phyloP scores from a whole-genome alignment of 2,888 invertebrate species.

The Agrotis puta region DNA sequence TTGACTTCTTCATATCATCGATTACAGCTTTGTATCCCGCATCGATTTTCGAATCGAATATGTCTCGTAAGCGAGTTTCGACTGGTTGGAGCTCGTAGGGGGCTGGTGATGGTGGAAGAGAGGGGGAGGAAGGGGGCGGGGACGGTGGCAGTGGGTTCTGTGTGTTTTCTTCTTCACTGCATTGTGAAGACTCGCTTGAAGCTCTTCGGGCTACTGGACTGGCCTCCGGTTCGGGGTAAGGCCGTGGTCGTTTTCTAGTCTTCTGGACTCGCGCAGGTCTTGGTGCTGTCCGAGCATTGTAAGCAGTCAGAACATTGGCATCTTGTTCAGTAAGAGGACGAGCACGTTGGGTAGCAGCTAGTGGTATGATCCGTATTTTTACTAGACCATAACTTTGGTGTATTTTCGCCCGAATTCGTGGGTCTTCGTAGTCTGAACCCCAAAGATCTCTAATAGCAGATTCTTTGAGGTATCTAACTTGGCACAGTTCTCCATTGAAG shows the following conservation, averaged over 20 bases:
- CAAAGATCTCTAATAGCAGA: conserved; percentile 89
- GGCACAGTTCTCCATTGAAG: conserved; percentile 90
- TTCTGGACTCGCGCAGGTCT: conserved; percentile 84
- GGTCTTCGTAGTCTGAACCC: conserved; percentile 89
- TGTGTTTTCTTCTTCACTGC: conserved; percentile 87
- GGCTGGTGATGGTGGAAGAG: conserved; percentile 85
- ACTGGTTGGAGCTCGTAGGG: conserved; percentile 87
- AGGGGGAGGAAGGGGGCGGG: conserved; percentile 87
- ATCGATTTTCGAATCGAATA: conserved; percentile 89
- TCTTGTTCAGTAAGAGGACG: conserved; percentile 89
- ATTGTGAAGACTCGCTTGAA: conserved; percentile 81
- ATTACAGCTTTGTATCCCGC: conserved; percentile 90
- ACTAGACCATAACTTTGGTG: conserved; percentile 89
- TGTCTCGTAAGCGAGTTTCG: conserved; percentile 86
- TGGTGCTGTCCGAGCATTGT: conserved; percentile 88
- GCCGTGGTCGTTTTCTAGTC: conserved; percentile 81
- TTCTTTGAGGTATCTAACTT: conserved; percentile 88
- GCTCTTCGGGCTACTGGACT: conserved; percentile 80
- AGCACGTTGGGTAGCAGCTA: conserved; percentile 86
- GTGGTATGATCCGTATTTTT: conserved; percentile 88
- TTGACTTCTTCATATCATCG: conserved; percentile 90
- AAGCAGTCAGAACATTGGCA: conserved; percentile 88
- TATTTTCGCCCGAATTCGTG: conserved; percentile 86
- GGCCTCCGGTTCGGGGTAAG: conserved; percentile 82
- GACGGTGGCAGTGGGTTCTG: conserved; percentile 85